phyloP scores from a whole-genome alignment of 2,888 invertebrate genomes.

The Alentia gelatinosa region DNA sequence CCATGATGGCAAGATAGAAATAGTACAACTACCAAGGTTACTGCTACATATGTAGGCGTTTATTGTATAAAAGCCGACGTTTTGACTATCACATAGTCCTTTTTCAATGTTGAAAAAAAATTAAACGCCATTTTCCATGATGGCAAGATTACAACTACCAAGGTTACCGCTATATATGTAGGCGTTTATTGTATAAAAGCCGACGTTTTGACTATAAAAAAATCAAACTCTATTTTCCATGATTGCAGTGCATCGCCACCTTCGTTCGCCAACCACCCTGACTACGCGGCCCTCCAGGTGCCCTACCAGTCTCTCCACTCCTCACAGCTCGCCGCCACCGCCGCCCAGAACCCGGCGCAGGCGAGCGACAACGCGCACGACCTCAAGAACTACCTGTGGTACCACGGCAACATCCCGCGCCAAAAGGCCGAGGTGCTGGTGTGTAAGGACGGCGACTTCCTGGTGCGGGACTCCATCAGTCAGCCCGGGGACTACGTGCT shows the following conservation, averaged over 20 bases:
- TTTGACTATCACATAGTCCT: too few relatives aligned
- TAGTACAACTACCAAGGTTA: too few relatives aligned
- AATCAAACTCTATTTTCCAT: too few relatives aligned
- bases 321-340: not conserved
- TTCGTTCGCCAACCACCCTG: slow-evolving; percentile 52
- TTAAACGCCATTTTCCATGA: too few relatives aligned
- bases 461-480: slow-evolving; percentile 95
- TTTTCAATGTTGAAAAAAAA: too few relatives aligned
- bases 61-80: too few relatives aligned
- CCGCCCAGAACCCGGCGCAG: not conserved
- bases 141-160: too few relatives aligned
- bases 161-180: too few relatives aligned
- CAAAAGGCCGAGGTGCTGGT: slow-evolving; percentile 59
- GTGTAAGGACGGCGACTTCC: slow-evolving; percentile 88
- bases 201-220: too few relatives aligned
- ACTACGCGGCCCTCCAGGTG: slow-evolving; percentile 56
- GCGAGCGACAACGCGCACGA: slow-evolving; percentile 50
- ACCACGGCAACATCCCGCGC: slow-evolving; percentile 63
- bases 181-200: too few relatives aligned
- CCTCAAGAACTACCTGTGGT: slow-evolving; percentile 59
- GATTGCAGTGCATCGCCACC: slow-evolving; percentile 55
- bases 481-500: slow-evolving; percentile 97
- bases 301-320: slow-evolving; percentile 4
- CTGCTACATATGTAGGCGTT: too few relatives aligned
- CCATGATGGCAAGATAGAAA: too few relatives aligned